Evolutionary conservation across 2,113 vertebrate species (phyloP), one percentile per base, ranked within the genome.

Genomic region (Entelurus aequoreus): DNA sequence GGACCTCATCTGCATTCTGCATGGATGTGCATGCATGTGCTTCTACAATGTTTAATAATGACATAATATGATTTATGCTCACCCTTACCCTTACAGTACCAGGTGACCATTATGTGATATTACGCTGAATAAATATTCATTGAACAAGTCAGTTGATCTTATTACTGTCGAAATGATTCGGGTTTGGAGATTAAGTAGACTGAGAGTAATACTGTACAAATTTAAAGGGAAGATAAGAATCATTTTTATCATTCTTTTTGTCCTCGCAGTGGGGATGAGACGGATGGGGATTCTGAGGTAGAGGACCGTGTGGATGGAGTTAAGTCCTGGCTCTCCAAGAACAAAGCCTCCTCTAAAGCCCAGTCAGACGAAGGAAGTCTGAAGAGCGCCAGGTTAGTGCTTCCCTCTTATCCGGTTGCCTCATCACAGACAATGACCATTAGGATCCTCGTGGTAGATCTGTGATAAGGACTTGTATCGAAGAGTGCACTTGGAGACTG

Each of bases 271-370:
- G 95, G 94, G 0, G 94, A 94, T 0, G 95, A 96, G 63, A 94
- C 93, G 0, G 96, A 98, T 2, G 90, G 90, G 13, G 97, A 99
- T 77, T 98, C 94, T 0, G 97, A 99, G 78, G 90, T 98, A 72
- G 97, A 99, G 79, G 94, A 99, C 62, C 94, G 96, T 0, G 96
- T 99, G 54, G 96, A 99, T 0, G 95, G 93, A 6, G 94, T 98
- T 71, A 99, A 99, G 79, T 95, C 94, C 5, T 96, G 94, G 95
- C 89, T 99, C 47, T 98, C 88, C 0, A 91, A 88, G 76, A 90
- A 89, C 75, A 91, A 91, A 81, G 86, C 85, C 68, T 86, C 87
- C 60, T 87, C 89, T 72, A 99, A 97, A 87, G 88, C 92, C 0
- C 86, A 92, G 75, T 91, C 93, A 0, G 96, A 99, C 5, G 97